phyloP scores from a whole-genome alignment of 1,140 invertebrate species.

The Ganaspis sp. region DNA sequence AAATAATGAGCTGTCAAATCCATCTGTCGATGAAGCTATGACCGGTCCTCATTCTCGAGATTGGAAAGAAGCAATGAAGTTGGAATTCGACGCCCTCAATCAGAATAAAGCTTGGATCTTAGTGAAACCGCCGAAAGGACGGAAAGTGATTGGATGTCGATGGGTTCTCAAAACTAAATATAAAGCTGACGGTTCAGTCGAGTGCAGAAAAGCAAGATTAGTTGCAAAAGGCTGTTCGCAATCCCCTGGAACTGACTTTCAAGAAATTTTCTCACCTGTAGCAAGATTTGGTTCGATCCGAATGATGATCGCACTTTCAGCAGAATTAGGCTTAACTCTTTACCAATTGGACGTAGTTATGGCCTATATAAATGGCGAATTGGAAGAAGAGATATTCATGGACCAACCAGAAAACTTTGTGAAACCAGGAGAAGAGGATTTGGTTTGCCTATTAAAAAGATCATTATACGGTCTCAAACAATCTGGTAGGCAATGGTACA shows the following conservation, averaged over 20 bases:
- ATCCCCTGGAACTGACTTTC: constrained; percentile 54
- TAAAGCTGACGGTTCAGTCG: not conserved
- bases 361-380: constrained; percentile 66
- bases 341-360: constrained; percentile 67
- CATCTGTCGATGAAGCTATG: constrained; percentile 28
- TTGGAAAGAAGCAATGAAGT: constrained; percentile 30
- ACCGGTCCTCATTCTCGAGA: not conserved
- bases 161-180: constrained; percentile 40
- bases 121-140: not conserved
- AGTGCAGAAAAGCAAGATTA: constrained; percentile 47
- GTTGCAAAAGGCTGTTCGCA: constrained; percentile 59
- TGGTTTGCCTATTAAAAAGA: constrained; percentile 60
- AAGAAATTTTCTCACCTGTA: constrained; percentile 58
- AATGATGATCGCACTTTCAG: not conserved
- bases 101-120: constrained; percentile 36
- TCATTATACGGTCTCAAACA: constrained; percentile 72
- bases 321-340: constrained; percentile 41
- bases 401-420: constrained; percentile 64
- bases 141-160: constrained; percentile 1
- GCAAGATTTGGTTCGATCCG: constrained; percentile 14
- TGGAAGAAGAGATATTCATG: constrained; percentile 66
- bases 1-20: not conserved
- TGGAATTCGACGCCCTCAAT: constrained; percentile 21
- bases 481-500: constrained; percentile 65
- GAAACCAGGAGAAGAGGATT: constrained; percentile 32